Evolutionary conservation across 2,113 vertebrate genomes (phyloP), one percentile per base, ranked within the genome.

Genomic region (Eurystomus gularis): DNA sequence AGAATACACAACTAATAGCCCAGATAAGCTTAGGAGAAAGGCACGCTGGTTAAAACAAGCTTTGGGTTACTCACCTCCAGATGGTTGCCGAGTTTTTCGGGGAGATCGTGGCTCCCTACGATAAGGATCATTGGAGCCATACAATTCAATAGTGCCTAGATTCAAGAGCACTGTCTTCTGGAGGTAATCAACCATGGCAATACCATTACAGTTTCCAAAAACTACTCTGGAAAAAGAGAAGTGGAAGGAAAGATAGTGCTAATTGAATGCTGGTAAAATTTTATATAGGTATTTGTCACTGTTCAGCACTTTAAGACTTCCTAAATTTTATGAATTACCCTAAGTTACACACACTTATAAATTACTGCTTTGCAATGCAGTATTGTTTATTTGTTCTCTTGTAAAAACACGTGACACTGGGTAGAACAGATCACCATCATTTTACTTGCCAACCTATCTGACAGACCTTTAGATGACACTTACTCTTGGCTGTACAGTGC

Each of bases 181-280:
- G 82, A 99, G 97, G 96, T 99, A 99, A 98, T 99, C 99, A 86
- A 99, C 99, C 95, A 99, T 99, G 3, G 99, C 99, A 95, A 99
- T 99, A 93, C 99, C 99, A 64, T 99, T 99, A 91, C 98, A 99
- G 96, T 99, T 99, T 93, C 99, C 99, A 98, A 99, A 99, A 97
- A 99, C 99, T 98, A 99, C 99, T 88, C 99, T 99, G 93, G 44
- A 91, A 91, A 82, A 33, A 90, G 70, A 96, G 70, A 96, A 79
- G 82, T 48, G 76, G 26, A 61, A 89, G 49, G 42, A 60, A 86
- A 71, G 20, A 73, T 13, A 60, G 51, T n/a, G 62, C 40, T 61
- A 83, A 83, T 92, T 58, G 96, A 92, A 81, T 24, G 3, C 5
- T 51, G 28, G 48, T 40, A 20, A 83, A 26, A 18, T 42, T 80